These are phyloP conservation scores for Myanophis thanlyinensis DNA, from an alignment of 2,113 vertebrate species.

Conservation along the genomic window DNA sequence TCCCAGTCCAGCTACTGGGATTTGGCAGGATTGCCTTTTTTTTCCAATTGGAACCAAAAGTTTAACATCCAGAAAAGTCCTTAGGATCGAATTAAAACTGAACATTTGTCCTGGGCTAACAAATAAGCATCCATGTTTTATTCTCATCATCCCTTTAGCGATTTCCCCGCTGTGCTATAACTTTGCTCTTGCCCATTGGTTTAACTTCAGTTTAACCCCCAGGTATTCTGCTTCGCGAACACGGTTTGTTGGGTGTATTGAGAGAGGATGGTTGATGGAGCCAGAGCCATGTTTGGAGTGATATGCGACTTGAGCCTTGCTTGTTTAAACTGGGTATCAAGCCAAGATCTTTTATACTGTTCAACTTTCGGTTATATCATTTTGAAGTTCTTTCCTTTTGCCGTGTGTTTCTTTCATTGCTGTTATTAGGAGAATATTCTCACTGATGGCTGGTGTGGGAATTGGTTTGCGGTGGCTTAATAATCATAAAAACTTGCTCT, in stretches of 20 bases:
- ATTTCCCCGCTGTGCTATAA: not conserved
- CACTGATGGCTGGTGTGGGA: not conserved
- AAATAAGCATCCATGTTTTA: not conserved
- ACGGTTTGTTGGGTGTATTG: not conserved
- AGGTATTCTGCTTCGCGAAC: not conserved
- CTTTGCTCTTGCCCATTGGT: not conserved
- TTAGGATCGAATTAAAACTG: not conserved
- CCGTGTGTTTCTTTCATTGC: not conserved
- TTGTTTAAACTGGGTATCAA: not conserved
- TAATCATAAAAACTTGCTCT: not conserved
- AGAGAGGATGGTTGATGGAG: not conserved
- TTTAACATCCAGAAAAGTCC: not conserved
- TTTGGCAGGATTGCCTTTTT: not conserved
- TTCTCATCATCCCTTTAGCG: not conserved
- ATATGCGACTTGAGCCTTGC: not conserved
- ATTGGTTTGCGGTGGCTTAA: not conserved
- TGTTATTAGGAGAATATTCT: not conserved
- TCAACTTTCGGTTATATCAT: too few relatives aligned
- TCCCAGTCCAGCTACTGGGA: not conserved
- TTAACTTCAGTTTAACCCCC: not conserved
- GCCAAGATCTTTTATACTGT: too few relatives aligned
- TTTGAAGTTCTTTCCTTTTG: not conserved
- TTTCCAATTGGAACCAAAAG: not conserved
- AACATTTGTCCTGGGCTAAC: not conserved
- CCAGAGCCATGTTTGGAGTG: not conserved